phyloP scores from a whole-genome alignment of 2,113 vertebrate species.

The Elephantulus edwardii region DNA sequence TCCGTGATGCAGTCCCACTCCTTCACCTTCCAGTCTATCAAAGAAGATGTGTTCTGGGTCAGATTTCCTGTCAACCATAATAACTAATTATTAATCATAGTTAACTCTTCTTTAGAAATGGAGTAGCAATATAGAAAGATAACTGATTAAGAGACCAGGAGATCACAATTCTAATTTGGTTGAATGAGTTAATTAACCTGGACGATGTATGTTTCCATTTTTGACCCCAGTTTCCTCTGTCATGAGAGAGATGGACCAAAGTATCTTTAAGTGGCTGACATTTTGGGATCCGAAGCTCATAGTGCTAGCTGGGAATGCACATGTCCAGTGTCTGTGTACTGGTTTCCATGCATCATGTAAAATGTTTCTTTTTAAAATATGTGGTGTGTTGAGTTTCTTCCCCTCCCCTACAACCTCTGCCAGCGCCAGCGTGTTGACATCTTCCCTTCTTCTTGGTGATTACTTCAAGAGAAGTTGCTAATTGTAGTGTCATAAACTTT shows the following conservation, averaged over 20 bases:
- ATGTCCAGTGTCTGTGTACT: background rate
- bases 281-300: background rate
- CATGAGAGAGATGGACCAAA: background rate
- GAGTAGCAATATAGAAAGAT: background rate
- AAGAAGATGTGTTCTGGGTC: background rate
- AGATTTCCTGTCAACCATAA: background rate
- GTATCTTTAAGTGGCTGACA: background rate
- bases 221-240: background rate
- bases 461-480: background rate
- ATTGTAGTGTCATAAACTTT: background rate
- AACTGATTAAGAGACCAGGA: constrained; percentile 12
- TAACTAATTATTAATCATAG: background rate
- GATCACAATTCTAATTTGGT: background rate
- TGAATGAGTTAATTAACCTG: background rate
- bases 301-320: background rate
- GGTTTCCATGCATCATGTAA: background rate
- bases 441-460: background rate
- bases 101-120: background rate
- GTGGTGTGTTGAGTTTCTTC: too few relatives aligned
- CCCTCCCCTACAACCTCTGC: too few relatives aligned
- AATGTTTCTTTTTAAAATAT: background rate
- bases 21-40: too few relatives aligned
- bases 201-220: background rate
- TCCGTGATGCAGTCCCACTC: background rate
- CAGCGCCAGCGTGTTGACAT: too few relatives aligned